Conservation (phyloP, 2,113 vertebrate genomes). For the Heptranchias perlo region DNA sequence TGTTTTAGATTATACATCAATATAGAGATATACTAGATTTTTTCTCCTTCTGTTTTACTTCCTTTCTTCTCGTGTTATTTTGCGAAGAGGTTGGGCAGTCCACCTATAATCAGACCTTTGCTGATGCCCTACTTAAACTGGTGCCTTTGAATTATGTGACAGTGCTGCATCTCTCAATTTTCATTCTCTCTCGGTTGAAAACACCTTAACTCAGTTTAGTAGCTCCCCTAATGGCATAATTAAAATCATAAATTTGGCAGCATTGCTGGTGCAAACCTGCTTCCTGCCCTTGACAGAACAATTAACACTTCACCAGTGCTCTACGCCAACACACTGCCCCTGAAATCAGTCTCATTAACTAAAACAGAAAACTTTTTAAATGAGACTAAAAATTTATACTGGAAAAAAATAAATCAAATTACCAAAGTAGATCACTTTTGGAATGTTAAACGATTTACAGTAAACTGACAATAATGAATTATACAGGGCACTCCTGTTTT, state of each 20-base stretch:
- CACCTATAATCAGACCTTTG: not conserved
- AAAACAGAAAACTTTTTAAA: no score
- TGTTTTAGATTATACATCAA: no score
- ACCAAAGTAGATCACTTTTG: not conserved
- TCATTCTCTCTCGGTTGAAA: not conserved
- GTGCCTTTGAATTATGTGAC: not conserved
- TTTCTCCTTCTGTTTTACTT: not conserved
- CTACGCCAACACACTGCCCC: not conserved
- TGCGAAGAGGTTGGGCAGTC: not conserved
- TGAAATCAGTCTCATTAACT: not conserved
- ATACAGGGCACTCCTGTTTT: not conserved
- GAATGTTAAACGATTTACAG: not conserved
- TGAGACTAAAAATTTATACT: not conserved
- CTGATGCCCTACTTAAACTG: not conserved
- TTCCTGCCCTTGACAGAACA: not conserved
- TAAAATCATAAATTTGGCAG: not conserved
- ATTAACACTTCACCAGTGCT: not conserved
- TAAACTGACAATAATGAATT: not conserved
- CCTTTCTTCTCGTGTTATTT: not conserved
- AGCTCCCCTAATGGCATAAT: not conserved
- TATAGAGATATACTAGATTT: no score
- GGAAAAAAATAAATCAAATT: not conserved
- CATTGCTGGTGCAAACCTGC: not conserved
- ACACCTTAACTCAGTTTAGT: not conserved
- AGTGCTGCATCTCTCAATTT: not conserved